These are phyloP conservation scores for Danio choprae DNA, from an alignment of 2,797 vertebrate species.

Conservation along the genomic window DNA sequence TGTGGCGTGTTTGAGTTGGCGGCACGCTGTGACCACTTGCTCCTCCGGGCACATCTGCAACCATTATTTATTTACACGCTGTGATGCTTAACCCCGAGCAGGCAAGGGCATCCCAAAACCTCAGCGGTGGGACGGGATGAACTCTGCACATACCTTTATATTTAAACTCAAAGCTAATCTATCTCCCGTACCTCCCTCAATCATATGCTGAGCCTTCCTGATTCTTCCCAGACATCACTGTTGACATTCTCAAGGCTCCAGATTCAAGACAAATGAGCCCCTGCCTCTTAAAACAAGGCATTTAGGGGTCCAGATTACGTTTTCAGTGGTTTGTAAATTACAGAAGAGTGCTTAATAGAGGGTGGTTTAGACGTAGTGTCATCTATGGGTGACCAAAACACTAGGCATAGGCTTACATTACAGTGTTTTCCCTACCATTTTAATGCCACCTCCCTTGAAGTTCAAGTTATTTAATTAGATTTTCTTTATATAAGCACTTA, in stretches of 20 bases:
- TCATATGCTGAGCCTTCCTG: neutral
- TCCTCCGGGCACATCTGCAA: constrained; percentile 38
- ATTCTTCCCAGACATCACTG: constrained; percentile 34
- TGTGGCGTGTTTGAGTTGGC: constrained; percentile 51
- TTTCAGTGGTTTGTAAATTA: neutral
- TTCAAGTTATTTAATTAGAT: too few relatives aligned
- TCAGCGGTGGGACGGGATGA: constrained; percentile 20
- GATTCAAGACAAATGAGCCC: neutral
- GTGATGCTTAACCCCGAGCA: constrained; percentile 26
- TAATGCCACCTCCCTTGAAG: too few relatives aligned
- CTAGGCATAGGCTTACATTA: neutral
- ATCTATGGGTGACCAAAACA: neutral
- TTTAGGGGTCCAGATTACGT: neutral
- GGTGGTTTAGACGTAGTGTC: neutral
- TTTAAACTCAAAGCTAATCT: constrained; percentile 5
- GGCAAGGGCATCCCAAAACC: constrained; percentile 39
- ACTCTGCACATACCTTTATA: constrained; percentile 7
- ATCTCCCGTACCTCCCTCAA: neutral
- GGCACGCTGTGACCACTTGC: constrained; percentile 31
- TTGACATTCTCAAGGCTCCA: constrained; percentile 61
- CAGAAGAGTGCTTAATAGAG: constrained; percentile 4
- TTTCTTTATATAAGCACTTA: too few relatives aligned
- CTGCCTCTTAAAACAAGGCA: neutral
- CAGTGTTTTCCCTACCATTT: too few relatives aligned
- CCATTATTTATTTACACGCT: constrained; percentile 52